phyloP scores from a whole-genome alignment of 2,888 invertebrate species.

The Erebia epiphron region DNA sequence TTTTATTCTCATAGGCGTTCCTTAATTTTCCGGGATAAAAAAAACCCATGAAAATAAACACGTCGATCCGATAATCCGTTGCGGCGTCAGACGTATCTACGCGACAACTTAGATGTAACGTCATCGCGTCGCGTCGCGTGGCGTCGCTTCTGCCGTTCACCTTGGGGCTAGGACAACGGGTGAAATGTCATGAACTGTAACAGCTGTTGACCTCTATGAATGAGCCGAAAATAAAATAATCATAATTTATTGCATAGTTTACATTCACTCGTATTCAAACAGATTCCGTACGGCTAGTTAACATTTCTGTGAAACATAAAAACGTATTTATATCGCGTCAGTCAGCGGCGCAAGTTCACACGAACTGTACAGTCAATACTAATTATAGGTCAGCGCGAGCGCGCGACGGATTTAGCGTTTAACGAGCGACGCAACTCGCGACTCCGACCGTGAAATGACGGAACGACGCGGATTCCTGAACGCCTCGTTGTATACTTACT shows the following conservation, averaged over 20 bases:
- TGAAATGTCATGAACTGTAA: neutral
- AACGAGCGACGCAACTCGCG: neutral
- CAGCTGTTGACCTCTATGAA: neutral
- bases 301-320: conserved; percentile 8
- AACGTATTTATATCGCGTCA: neutral
- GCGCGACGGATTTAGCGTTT: conserved; percentile 4
- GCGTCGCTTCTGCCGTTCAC: too few relatives aligned
- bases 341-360: neutral
- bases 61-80: too few relatives aligned
- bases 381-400: neutral
- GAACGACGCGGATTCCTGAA: neutral
- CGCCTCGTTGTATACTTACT: neutral
- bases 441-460: neutral
- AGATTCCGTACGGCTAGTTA: neutral
- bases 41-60: too few relatives aligned
- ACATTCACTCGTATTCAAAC: neutral
- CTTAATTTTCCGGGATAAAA: too few relatives aligned
- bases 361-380: neutral
- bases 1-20: too few relatives aligned
- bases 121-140: too few relatives aligned
- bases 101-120: too few relatives aligned
- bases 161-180: too few relatives aligned
- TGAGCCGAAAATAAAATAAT: neutral
- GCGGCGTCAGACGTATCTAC: too few relatives aligned
- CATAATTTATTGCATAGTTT: neutral